phyloP scores from a whole-genome alignment of 2,888 invertebrate genomes.

The Adelognathus sp. region DNA sequence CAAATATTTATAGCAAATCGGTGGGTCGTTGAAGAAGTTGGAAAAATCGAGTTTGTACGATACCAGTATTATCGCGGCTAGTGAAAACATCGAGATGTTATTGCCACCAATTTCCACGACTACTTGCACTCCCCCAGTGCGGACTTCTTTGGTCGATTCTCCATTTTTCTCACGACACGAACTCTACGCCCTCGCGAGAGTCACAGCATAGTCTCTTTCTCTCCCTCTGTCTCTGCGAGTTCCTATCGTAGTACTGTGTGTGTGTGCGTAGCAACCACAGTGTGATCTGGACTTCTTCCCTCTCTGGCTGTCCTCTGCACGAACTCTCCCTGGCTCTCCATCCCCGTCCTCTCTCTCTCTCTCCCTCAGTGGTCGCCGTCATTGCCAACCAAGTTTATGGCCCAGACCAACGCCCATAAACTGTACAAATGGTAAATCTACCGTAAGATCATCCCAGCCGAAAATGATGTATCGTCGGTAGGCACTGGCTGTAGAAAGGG shows the following conservation, averaged over 20 bases:
- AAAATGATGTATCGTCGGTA: slow-evolving; percentile 81
- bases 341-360: slow-evolving; percentile 47
- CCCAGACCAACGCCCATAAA: slow-evolving; percentile 81
- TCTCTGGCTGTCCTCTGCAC: slow-evolving; percentile 48
- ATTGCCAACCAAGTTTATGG: slow-evolving; percentile 81
- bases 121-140: slow-evolving; percentile 30
- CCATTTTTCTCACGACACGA: slow-evolving; percentile 52
- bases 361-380: slow-evolving; percentile 74
- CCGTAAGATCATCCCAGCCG: slow-evolving; percentile 81
- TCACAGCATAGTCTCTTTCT: slow-evolving; percentile 41
- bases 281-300: slow-evolving; percentile 31
- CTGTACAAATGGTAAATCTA: slow-evolving; percentile 81
- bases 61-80: slow-evolving; percentile 25
- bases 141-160: slow-evolving; percentile 28
- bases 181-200: slow-evolving; percentile 40
- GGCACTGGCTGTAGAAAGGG: slow-evolving; percentile 25
- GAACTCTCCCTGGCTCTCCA: slow-evolving; percentile 58
- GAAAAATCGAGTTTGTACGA: slow-evolving; percentile 6
- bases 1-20: neutral
- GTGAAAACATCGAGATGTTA: slow-evolving; percentile 53
- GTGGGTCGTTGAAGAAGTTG: slow-evolving; percentile 32
- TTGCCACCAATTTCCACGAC: slow-evolving; percentile 53
- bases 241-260: slow-evolving; percentile 46
- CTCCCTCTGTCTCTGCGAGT: slow-evolving; percentile 56
- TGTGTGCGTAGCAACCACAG: slow-evolving; percentile 18